Evolutionary conservation across 2,797 vertebrate genomes (phyloP), one percentile per base, ranked within the genome.

Genomic region (Gouania willdenowi): DNA sequence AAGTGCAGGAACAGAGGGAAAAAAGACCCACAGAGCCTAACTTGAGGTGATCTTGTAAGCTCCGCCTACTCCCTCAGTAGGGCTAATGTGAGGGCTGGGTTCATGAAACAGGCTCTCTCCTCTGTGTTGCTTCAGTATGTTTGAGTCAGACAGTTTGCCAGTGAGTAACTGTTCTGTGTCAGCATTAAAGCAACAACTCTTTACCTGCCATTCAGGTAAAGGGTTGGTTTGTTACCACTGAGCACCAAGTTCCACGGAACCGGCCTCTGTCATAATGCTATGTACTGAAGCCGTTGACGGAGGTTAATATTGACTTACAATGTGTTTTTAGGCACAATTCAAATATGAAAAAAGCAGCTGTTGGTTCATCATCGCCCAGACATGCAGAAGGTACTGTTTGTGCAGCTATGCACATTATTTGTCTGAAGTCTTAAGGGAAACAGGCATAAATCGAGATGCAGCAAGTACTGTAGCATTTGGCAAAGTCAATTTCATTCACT

Each of bases 401-500:
- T 48, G 44, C 68, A 77, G 68, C 72, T 76, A 59, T 66, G 54
- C 56, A 67, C 48, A 32, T 58, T 81, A 69, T 72, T 79, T 73
- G 63, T 52, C 54, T 66, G 70, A 50, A 67, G 55, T 75, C 66
- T 71, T 63, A 42, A 47, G 61, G 57, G 67, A 54, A 51, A 31
- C 35, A 41, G 33, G 40, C 26, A 33, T n/a, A n/a, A n/a, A n/a
- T n/a, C n/a, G n/a, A n/a, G n/a, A n/a, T n/a, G n/a, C n/a, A n/a
- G n/a, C n/a, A n/a, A n/a, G n/a, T n/a, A n/a, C n/a, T n/a, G n/a
- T n/a, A n/a, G n/a, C 84, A 89, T 78, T 97, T 94, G 93, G 93
- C 90, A 90, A 84, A 89, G 89, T 92, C 92, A 93, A 93, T 93
- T 93, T 92, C 90, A 92, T 93, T 95, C 94, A 95, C 88, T 91